Percentiles rank a stretch among this genome's conserved stretches.
These are phyloP conservation scores for Ceratosolen solmsi DNA, from an alignment of 1,140 invertebrate genomes.

Conservation along the genomic window DNA sequence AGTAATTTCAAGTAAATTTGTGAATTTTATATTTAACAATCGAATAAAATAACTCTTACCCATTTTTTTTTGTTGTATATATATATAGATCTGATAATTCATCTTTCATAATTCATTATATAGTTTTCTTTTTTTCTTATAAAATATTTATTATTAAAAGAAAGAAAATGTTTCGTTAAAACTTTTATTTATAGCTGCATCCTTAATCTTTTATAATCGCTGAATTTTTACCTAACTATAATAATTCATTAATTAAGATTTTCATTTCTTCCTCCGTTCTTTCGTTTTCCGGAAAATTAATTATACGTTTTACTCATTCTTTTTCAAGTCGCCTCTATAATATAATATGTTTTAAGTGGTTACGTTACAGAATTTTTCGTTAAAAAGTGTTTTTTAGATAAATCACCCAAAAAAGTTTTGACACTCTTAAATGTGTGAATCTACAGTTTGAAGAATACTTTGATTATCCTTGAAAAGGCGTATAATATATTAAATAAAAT, in stretches of 20 bases:
- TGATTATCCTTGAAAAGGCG: background rate
- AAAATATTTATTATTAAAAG: background rate
- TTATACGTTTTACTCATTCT: background rate
- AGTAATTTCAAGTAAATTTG: too few species aligned
- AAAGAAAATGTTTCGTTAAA: background rate
- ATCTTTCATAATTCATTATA: too few species aligned
- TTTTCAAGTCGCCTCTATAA: background rate
- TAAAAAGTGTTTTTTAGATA: background rate
- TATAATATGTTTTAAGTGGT: background rate
- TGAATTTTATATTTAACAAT: too few species aligned
- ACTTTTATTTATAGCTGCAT: background rate
- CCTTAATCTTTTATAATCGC: background rate
- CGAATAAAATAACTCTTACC: too few species aligned
- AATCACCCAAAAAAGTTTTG: too few species aligned
- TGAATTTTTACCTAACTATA: background rate
- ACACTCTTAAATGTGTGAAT: too few species aligned
- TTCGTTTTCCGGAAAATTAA: background rate
- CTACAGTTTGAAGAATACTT: too few species aligned
- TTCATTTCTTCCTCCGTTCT: background rate
- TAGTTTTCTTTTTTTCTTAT: too few species aligned
- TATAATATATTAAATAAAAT: background rate
- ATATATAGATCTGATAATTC: too few species aligned
- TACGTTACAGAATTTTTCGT: background rate
- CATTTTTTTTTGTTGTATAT: too few species aligned
- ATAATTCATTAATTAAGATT: background rate